These are phyloP conservation scores for Nylanderia fulva DNA, from an alignment of 1,140 invertebrate genomes.

Conservation along the genomic window DNA sequence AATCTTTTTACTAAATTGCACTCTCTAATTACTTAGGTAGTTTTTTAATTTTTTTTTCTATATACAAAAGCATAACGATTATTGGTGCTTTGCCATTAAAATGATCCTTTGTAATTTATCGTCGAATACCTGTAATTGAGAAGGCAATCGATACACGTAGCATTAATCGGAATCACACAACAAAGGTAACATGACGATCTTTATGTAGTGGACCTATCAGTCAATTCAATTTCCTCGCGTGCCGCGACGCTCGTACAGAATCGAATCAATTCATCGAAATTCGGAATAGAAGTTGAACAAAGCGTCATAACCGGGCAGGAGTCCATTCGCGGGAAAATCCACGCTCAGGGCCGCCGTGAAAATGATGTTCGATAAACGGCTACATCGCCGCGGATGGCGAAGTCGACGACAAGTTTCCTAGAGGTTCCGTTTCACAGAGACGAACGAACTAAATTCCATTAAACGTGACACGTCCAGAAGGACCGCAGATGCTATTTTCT, in stretches of 20 bases:
- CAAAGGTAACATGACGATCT: constrained; percentile 3
- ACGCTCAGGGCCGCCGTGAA: constrained; percentile 36
- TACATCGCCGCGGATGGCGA: constrained; percentile 28
- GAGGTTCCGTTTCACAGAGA: not conserved
- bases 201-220: not conserved
- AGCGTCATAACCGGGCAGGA: constrained; percentile 3
- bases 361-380: constrained; percentile 66
- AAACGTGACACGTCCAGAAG: constrained; percentile 62
- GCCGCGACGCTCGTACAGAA: constrained; percentile 2
- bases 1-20: not conserved
- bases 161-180: not conserved
- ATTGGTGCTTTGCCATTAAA: not conserved
- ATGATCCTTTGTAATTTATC: constrained; percentile 2
- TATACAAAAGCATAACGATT: not conserved
- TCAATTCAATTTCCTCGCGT: constrained; percentile 18
- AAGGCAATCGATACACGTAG: not conserved
- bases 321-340: constrained; percentile 59
- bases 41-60: not conserved
- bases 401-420: constrained; percentile 30
- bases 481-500: constrained; percentile 67
- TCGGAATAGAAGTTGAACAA: constrained; percentile 48
- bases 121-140: not conserved
- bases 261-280: constrained; percentile 49
- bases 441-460: constrained; percentile 66
- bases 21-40: not conserved